Percentiles rank a stretch among this genome's conserved stretches.
phyloP scores from a whole-genome alignment of 2,113 vertebrate genomes.

The Gavia stellata region DNA sequence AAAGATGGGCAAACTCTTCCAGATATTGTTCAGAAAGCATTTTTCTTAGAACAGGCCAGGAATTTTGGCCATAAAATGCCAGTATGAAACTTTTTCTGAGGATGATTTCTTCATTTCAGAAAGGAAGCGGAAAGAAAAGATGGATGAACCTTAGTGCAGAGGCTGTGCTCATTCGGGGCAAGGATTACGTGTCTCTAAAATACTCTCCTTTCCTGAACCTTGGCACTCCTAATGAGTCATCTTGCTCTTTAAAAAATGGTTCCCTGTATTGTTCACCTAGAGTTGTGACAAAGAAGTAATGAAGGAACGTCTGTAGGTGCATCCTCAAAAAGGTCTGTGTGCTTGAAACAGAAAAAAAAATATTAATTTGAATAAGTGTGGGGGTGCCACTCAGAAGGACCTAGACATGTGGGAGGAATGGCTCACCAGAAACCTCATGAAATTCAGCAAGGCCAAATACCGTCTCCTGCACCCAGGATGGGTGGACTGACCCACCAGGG shows the following conservation, averaged over 20 bases:
- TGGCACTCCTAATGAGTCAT: neutral
- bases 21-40: conserved; percentile 27
- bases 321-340: neutral
- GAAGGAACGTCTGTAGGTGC: neutral
- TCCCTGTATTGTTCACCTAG: neutral
- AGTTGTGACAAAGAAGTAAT: neutral
- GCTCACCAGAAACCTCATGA: neutral
- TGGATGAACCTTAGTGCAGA: neutral
- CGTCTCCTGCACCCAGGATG: neutral
- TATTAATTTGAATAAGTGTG: neutral
- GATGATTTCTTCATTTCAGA: neutral
- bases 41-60: conserved; percentile 4
- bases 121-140: neutral
- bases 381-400: neutral
- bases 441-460: neutral
- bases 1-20: conserved; percentile 3
- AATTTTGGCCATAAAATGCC: conserved; percentile 4
- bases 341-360: neutral
- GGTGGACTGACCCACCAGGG: neutral
- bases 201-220: neutral
- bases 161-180: neutral
- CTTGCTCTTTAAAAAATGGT: neutral
- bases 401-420: neutral
- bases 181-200: neutral
- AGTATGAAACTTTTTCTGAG: neutral